These are phyloP conservation scores for Neelides folsomi DNA, from an alignment of 2,888 invertebrate genomes.

Conservation along the genomic window DNA sequence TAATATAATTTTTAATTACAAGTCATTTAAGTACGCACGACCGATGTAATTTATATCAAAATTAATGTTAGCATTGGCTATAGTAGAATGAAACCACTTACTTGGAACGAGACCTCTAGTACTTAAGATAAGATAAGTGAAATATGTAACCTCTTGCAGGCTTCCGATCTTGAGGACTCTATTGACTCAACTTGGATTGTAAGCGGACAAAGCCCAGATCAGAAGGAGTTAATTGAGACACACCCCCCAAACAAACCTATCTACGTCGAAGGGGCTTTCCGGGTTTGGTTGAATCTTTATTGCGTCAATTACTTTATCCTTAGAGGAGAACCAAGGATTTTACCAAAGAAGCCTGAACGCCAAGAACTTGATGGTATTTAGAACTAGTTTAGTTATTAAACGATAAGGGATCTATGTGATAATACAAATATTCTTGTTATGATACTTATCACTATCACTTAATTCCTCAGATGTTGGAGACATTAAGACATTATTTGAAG, in stretches of 20 bases:
- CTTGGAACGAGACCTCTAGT: neutral
- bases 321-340: conserved; percentile 52
- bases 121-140: conserved; percentile 7
- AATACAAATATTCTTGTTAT: neutral
- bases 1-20: neutral
- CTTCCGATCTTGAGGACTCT: conserved; percentile 56
- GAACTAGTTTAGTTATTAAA: no score
- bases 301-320: conserved; percentile 72
- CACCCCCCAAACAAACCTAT: conserved; percentile 51
- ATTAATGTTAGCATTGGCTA: no score
- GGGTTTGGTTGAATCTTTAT: conserved; percentile 61
- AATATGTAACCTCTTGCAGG: conserved; percentile 39
- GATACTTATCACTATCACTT: conserved; percentile 1
- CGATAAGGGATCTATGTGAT: no score
- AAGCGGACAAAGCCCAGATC: conserved; percentile 66
- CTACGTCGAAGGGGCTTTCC: conserved; percentile 71
- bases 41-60: no score
- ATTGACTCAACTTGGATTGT: conserved; percentile 85
- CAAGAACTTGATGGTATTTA: conserved; percentile 59
- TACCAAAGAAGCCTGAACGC: conserved; percentile 39
- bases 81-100: neutral
- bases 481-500: conserved; percentile 33
- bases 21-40: no score
- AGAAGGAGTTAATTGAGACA: conserved; percentile 53
- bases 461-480: conserved; percentile 49